Conservation (phyloP, 2,113 vertebrate species). For the Oxygymnocypris stewartii region DNA sequence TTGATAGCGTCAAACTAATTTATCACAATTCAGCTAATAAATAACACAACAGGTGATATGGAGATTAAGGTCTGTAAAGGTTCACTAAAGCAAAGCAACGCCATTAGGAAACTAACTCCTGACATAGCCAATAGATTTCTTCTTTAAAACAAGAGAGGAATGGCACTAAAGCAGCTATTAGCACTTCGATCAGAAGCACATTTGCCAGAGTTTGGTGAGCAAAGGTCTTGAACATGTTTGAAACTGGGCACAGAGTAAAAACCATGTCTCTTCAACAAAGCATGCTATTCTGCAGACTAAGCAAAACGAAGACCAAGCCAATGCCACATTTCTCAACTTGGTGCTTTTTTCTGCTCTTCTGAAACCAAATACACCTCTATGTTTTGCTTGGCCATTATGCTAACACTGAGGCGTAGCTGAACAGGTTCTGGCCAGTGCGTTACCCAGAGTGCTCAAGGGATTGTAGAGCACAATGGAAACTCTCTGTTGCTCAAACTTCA, state of each 20-base stretch:
- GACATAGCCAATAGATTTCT: neutral
- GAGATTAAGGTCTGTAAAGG: neutral
- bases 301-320: constrained; percentile 54
- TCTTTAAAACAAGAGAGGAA: neutral
- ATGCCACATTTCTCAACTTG: constrained; percentile 49
- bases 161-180: neutral
- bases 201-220: neutral
- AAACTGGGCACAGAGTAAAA: constrained; percentile 47
- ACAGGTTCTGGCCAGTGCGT: constrained; percentile 61
- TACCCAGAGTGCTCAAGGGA: constrained; percentile 21
- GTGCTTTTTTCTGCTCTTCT: constrained; percentile 21
- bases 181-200: neutral
- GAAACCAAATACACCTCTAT: constrained; percentile 65
- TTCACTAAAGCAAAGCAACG: neutral
- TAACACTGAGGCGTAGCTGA: constrained; percentile 57
- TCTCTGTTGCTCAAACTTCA: neutral
- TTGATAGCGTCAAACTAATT: constrained; percentile 23
- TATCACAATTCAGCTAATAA: constrained; percentile 19
- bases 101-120: neutral
- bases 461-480: neutral
- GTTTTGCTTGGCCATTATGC: constrained; percentile 64
- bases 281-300: constrained; percentile 57
- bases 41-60: constrained; percentile 7
- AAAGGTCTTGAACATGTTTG: constrained; percentile 5
- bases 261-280: constrained; percentile 43